phyloP scores from a whole-genome alignment of 1,140 invertebrate species.

The Hypsibius dujardini region DNA sequence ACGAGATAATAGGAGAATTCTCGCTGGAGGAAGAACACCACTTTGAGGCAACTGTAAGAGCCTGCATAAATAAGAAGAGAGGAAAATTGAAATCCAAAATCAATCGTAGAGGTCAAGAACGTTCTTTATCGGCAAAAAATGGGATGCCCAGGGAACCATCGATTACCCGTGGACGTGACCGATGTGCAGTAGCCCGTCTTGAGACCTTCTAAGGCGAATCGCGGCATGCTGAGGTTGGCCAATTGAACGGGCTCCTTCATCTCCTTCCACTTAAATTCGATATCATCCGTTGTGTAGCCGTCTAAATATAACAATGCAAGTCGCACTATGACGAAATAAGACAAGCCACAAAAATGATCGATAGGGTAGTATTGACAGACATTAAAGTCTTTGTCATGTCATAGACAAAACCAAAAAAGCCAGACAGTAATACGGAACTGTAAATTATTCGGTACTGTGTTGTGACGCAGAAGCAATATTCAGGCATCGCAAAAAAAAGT shows the following conservation, averaged over 20 bases:
- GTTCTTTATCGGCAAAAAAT: too few relatives aligned
- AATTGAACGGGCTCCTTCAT: conserved; percentile 80
- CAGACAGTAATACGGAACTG: too few relatives aligned
- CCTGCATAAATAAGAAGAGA: conserved; percentile 40
- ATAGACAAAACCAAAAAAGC: too few relatives aligned
- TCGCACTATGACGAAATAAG: too few relatives aligned
- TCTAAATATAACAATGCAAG: conserved; percentile 39
- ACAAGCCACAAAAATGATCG: too few relatives aligned
- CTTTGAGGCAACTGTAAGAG: conserved; percentile 87
- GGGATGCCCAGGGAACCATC: conserved; percentile 4
- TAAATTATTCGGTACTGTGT: too few relatives aligned
- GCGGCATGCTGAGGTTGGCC: conserved; percentile 63
- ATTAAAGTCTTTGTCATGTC: too few relatives aligned
- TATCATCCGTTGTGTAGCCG: conserved; percentile 81
- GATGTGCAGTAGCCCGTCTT: conserved; percentile 81
- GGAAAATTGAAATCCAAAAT: conserved; percentile 19
- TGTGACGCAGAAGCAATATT: neutral
- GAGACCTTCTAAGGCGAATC: conserved; percentile 78
- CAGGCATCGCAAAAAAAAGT: conserved; percentile 7
- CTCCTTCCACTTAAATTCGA: conserved; percentile 74
- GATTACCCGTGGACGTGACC: conserved; percentile 79
- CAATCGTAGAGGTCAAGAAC: conserved; percentile 9
- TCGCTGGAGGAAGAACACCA: conserved; percentile 79
- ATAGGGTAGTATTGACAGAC: too few relatives aligned
- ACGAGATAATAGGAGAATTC: conserved; percentile 96